phyloP scores from a whole-genome alignment of 2,888 invertebrate genomes.

The Folsomia manolachei region DNA sequence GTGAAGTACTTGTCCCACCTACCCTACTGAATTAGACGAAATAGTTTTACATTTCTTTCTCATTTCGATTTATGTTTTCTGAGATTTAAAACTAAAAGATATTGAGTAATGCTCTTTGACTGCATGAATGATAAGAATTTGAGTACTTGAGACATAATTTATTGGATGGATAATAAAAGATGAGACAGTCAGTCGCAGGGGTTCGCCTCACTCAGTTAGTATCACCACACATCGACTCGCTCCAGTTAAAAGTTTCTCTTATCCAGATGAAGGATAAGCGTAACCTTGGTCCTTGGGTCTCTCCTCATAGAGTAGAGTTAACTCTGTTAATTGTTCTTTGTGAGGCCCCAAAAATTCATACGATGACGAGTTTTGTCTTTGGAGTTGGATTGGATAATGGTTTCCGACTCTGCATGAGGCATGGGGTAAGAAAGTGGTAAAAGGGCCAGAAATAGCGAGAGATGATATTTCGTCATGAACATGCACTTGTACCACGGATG shows the following conservation, averaged over 20 bases:
- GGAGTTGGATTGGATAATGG: neutral
- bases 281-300: neutral
- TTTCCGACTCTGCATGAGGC: neutral
- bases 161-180: neutral
- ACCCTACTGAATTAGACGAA: too few species aligned
- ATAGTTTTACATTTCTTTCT: too few species aligned
- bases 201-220: neutral
- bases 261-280: neutral
- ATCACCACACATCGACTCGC: neutral
- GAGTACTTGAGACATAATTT: neutral
- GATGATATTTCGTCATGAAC: too few species aligned
- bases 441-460: neutral
- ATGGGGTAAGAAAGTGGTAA: neutral
- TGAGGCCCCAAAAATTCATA: neutral
- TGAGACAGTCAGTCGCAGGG: neutral
- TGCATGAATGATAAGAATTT: neutral
- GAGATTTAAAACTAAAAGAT: too few species aligned
- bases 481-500: too few species aligned
- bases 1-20: too few species aligned
- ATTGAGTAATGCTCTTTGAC: too few species aligned
- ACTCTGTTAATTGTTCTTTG: neutral
- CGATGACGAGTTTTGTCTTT: neutral
- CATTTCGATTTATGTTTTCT: too few species aligned
- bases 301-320: too few species aligned
- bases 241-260: neutral